These are phyloP conservation scores for Hylyphantes graminicola DNA, from an alignment of 1,140 invertebrate species.

Conservation along the genomic window DNA sequence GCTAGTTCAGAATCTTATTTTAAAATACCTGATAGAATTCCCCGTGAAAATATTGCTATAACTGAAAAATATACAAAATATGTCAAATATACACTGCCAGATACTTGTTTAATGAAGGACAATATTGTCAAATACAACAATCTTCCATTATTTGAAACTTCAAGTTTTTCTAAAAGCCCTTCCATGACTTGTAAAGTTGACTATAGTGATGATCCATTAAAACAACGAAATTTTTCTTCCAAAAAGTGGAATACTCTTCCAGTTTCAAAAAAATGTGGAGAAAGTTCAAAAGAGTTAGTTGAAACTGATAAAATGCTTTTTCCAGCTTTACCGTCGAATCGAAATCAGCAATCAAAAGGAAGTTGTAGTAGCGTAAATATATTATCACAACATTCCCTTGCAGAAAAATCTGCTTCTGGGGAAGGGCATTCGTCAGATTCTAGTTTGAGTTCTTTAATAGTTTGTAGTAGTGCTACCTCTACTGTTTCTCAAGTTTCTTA, in stretches of 20 bases:
- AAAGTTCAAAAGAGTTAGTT: conserved; percentile 9
- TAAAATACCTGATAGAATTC: conserved; percentile 10
- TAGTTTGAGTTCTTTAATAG: conserved; percentile 61
- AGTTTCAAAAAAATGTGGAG: neutral
- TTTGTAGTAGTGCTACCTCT: conserved; percentile 66
- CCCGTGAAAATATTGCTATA: neutral
- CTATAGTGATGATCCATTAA: conserved; percentile 20
- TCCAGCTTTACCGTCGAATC: conserved; percentile 51
- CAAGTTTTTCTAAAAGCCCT: conserved; percentile 4
- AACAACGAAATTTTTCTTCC: conserved; percentile 24
- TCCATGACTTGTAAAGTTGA: conserved; percentile 19
- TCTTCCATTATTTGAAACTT: conserved; percentile 33
- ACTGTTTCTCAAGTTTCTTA: conserved; percentile 76
- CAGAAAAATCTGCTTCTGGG: conserved; percentile 76
- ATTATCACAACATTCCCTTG: conserved; percentile 75
- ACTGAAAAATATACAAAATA: conserved; percentile 37
- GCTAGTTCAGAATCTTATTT: neutral
- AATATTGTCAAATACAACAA: conserved; percentile 19
- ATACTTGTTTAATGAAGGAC: neutral
- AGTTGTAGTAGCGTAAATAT: conserved; percentile 69
- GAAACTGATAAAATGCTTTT: conserved; percentile 48
- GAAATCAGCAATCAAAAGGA: conserved; percentile 26
- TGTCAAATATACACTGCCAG: neutral
- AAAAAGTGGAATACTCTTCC: conserved; percentile 33
- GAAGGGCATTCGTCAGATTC: conserved; percentile 74